Base-by-base conservation (phyloP, 2,113 vertebrate species). In the Archilochus colubris region DNA sequence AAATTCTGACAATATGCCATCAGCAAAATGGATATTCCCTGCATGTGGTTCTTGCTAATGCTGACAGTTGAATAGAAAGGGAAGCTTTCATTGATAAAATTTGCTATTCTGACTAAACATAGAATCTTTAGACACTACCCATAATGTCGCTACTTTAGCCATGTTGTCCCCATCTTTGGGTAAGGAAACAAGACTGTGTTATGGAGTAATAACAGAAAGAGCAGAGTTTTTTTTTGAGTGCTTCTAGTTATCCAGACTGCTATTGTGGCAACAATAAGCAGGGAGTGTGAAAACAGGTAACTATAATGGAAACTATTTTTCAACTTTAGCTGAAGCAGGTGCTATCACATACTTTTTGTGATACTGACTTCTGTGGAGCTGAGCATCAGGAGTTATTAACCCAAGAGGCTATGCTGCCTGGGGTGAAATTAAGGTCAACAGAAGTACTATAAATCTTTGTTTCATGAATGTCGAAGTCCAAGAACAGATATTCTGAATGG, bases 221-320 rank as follows among this genome's bases (percentile, higher is more conserved):
- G 23, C n/a, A 59, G 64, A 57, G 3, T 6, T n/a, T 90, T 68
- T 90, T 68, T 86, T 30, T 44, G 38, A 82, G 36, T 88, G 38
- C 33, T 79, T 82, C 72, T 55, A 57, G 64, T 73, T 72, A 82
- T 76, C 85, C 24, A 51, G 40, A 86, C 43, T 76, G 51, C 58
- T 80, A 25, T 9, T 73, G 43, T 81, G 9, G 46, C 74, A 85
- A 78, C 46, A 85, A 58, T 89, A 79, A 94, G 62, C 77, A 92
- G 24, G n/a, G 57, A 81, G 38, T 81, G 28, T 94, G 73, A 69
- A 94, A 94, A 63, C 55, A 80, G 46, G 58, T 68, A 80, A 43
- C 63, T 89, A 6, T 94, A 95, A 96, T 91, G n/a, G 89, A 91
- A 95, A 86, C 55, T 87, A 66, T 90, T 93, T 96, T 96, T 97